Evolutionary conservation across 2,888 invertebrate species (phyloP).

Genomic region (Microplitis deprimator): DNA sequence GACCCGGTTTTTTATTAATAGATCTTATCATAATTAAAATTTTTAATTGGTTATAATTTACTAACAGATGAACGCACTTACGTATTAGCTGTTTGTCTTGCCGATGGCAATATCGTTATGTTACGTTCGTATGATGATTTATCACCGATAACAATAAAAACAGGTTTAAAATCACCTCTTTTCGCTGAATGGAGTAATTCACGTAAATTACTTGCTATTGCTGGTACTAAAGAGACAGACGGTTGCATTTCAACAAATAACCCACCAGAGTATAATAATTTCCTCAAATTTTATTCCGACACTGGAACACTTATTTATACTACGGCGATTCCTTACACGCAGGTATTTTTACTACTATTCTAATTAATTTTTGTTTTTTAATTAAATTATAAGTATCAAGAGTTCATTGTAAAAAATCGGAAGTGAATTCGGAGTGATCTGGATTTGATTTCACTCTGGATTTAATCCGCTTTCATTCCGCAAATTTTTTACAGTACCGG

Average conservation of each 20-base stretch:
- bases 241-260: slow-evolving; percentile 55
- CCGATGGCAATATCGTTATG: slow-evolving; percentile 91
- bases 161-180: slow-evolving; percentile 85
- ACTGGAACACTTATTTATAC: slow-evolving; percentile 87
- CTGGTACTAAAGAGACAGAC: slow-evolving; percentile 78
- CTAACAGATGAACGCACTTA: slow-evolving; percentile 77
- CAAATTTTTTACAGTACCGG: no score
- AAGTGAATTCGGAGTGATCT: no score
- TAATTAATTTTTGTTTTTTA: slow-evolving; percentile 14
- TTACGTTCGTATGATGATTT: slow-evolving; percentile 95
- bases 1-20: no score
- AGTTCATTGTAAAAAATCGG: no score
- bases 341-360: slow-evolving; percentile 71
- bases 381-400: slow-evolving; percentile 18
- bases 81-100: slow-evolving; percentile 89
- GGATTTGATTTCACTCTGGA: no score
- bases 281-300: slow-evolving; percentile 93
- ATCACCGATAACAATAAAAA: slow-evolving; percentile 88
- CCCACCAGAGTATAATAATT: slow-evolving; percentile 80
- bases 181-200: slow-evolving; percentile 98
- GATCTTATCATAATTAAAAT: no score
- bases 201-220: slow-evolving; percentile 91
- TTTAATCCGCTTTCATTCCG: no score
- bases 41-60: not conserved
- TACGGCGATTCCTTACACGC: slow-evolving; percentile 83